phyloP scores from a whole-genome alignment of 2,888 invertebrate species.

The Netelia inedita region DNA sequence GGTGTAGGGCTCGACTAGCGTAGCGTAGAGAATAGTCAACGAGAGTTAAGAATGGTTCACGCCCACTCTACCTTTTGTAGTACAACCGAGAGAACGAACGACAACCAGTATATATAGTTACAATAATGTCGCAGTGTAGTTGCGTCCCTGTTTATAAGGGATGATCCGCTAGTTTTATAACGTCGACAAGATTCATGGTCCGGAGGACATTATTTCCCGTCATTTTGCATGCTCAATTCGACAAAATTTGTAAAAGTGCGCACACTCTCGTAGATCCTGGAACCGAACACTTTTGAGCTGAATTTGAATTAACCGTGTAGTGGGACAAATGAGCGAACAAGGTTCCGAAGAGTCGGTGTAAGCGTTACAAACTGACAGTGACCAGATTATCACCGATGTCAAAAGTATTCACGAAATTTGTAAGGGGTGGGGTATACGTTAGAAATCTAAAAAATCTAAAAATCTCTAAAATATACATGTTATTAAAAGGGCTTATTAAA shows the following conservation, averaged over 20 bases:
- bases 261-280: neutral
- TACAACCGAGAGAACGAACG: conserved; percentile 38
- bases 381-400: no score
- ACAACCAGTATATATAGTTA: conserved; percentile 9
- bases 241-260: conserved; percentile 51
- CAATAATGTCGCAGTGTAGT: conserved; percentile 35
- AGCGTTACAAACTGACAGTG: no score
- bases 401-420: no score
- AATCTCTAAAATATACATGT: no score
- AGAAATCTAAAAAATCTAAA: no score
- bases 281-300: neutral
- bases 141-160: conserved; percentile 2
- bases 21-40: conserved; percentile 25
- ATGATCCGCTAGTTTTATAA: conserved; percentile 28
- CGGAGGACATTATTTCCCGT: conserved; percentile 76
- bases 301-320: neutral
- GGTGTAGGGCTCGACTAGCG: conserved; percentile 31
- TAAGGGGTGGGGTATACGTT: no score
- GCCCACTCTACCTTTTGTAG: conserved; percentile 79
- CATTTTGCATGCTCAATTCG: conserved; percentile 82
- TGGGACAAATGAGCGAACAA: neutral
- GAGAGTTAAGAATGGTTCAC: conserved; percentile 76
- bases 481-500: no score
- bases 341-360: neutral
- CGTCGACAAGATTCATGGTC: conserved; percentile 79